Base-by-base conservation (phyloP, 2,113 vertebrate genomes). In the Phasianus colchicus region DNA sequence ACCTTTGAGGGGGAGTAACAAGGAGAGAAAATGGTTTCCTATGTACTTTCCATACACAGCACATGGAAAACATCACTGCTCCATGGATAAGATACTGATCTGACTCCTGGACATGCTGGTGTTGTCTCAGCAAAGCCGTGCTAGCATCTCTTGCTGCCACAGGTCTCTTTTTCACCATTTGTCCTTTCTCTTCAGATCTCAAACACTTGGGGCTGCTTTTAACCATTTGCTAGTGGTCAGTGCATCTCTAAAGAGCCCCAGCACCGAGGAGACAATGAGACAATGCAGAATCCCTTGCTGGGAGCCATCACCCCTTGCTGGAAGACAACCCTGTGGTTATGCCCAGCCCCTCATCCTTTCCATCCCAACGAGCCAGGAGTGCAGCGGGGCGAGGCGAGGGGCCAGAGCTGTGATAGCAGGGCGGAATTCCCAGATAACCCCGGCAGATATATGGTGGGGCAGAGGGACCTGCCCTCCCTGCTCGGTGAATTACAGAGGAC, bases 21-120 rank as follows among this genome's bases (percentile, higher is more conserved):
- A 83, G 87, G 45, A 86, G 60, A 94, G 96, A 92, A 96, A 96
- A 96, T 86, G 84, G 67, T 29, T 95, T 85, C 89, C 78, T 66
- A 7, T 43, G 50, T 1, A 0, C 84, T 93, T 86, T 67, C 73
- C 87, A 83, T 83, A 69, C 82, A 21, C 7, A 83, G 88, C 92
- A 94, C 95, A 84, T 92, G 80, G 95, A 93, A 96, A 90, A 81
- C 83, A 90, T 94, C 90, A 43, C 1, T 66, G 52, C 77, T 78
- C 40, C 5, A 0, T 0, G 57, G 88, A 72, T 30, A 65, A 83
- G 83, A 81, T 29, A 9, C 19, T 0, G 0, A 50, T 67, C 66
- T 3, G 6, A 55, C 73, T 72, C 14, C 83, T 52, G 42, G 65
- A 58, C 43, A 72, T 81, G 87, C 83, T 66, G 67, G 27, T 60